A percentile compares a stretch with the other conserved stretches of the same genome.
Evolutionary conservation across 1,140 invertebrate genomes (phyloP).

Genomic region (Polyergus mexicanus): DNA sequence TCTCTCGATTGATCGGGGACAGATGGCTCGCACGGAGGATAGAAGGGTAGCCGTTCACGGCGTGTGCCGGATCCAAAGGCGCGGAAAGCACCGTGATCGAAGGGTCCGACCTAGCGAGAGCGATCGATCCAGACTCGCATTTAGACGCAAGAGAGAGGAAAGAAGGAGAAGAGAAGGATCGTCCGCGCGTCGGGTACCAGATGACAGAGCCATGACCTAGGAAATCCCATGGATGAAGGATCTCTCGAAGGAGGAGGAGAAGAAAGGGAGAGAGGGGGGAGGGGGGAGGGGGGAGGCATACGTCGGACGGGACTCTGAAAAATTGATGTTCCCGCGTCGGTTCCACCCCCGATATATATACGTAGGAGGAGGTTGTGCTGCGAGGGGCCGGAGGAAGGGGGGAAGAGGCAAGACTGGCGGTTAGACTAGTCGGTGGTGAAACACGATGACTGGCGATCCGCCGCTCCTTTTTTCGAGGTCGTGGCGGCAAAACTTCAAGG

Average conservation of each 20-base stretch:
- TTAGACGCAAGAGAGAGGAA: slow-evolving; percentile 7
- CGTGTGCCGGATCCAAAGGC: slow-evolving; percentile 64
- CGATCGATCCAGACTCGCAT: slow-evolving; percentile 26
- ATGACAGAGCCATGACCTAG: slow-evolving; percentile 80
- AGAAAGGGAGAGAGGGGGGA: not conserved
- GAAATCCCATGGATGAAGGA: slow-evolving; percentile 74
- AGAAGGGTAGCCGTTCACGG: slow-evolving; percentile 58
- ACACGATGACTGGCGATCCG: slow-evolving; percentile 81
- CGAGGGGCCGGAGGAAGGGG: not conserved
- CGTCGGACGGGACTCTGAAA: slow-evolving; percentile 74
- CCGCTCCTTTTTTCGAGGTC: slow-evolving; percentile 78
- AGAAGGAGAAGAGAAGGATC: slow-evolving; percentile 18
- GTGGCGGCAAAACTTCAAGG: slow-evolving; percentile 82
- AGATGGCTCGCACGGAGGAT: slow-evolving; percentile 64
- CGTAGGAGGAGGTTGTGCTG: not conserved
- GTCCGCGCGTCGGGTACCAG: slow-evolving; percentile 69
- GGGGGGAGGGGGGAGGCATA: slow-evolving; percentile 49
- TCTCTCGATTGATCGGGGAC: slow-evolving; percentile 61
- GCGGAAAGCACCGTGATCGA: slow-evolving; percentile 50
- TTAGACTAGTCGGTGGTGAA: slow-evolving; percentile 68
- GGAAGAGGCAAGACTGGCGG: slow-evolving; percentile 22
- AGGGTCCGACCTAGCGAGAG: slow-evolving; percentile 46
- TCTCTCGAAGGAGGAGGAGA: slow-evolving; percentile 15
- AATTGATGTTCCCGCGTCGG: slow-evolving; percentile 70
- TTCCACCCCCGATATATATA: slow-evolving; percentile 62